Evolutionary conservation across 2,113 vertebrate genomes (phyloP), one percentile per base, ranked within the genome.

Genomic region (Polypterus senegalus): DNA sequence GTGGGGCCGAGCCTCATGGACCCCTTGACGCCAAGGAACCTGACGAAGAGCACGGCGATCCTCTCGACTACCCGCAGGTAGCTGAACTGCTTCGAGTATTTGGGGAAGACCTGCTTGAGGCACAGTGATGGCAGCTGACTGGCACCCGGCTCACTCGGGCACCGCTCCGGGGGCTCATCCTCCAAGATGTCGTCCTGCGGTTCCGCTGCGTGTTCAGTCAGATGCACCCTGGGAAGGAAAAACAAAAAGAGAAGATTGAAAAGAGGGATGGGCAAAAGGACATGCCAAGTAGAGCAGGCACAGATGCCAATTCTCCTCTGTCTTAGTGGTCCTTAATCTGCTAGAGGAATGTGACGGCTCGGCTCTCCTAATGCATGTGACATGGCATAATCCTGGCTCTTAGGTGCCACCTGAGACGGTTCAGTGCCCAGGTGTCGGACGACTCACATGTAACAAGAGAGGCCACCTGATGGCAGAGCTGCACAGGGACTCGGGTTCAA

Each of bases 61-160:
- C 90, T 86, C 71, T 97, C 94, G 76, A 93, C 84, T 10, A 90
- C 74, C 1, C 91, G 80, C 77, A 99, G 81, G 69, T 91, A 79
- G 81, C 73, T 86, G 68, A 99, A 99, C 74, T 97, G 91, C 71
- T 86, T 91, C 47, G 87, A 83, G 3, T 97, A 97, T 66, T 97
- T 98, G 55, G 96, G 96, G 69, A 94, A 98, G 53, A 99, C 93
- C 76, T 97, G 91, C 76, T 97, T 98, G 72, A 98, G 87, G 69
- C 89, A 97, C 7, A 91, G 75, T 2, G 93, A 87, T 9, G 93
- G 92, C 61, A 91, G 76, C 0, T n/a, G 1, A 63, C 53, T 0
- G 9, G 27, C 27, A 27, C 27, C 63, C 67, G 5, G 75, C 75
- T 3, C 69, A 73, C 5, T 65, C 59, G 27, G 63, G 67, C 27